Conservation (phyloP, 2,888 invertebrate genomes). For the Adelognathus sp. region DNA sequence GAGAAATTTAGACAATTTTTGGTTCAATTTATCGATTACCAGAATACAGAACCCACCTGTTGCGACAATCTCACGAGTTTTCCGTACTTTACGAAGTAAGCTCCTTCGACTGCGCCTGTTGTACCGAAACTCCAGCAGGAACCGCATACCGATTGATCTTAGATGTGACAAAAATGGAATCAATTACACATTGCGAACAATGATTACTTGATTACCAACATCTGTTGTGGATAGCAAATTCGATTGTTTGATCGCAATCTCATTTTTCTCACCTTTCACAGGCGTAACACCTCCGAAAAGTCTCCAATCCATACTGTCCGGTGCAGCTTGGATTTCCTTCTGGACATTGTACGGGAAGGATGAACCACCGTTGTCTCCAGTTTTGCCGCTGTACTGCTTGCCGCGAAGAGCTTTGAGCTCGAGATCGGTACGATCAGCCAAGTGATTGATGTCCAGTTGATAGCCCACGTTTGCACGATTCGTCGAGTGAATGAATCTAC, state of each 20-base stretch:
- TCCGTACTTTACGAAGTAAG: conserved; percentile 91
- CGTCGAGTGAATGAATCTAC: conserved; percentile 89
- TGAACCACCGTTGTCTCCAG: conserved; percentile 88
- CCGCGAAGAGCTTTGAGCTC: conserved; percentile 91
- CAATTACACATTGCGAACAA: too few relatives aligned
- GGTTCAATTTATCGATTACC: too few relatives aligned
- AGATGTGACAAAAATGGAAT: conserved; percentile 27
- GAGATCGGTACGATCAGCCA: conserved; percentile 90
- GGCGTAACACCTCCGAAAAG: conserved; percentile 96
- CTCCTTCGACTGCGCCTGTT: conserved; percentile 95
- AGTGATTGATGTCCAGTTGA: conserved; percentile 91
- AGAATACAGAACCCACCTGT: conserved; percentile 82
- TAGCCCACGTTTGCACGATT: conserved; percentile 90
- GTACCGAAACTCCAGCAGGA: conserved; percentile 99
- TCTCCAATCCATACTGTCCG: conserved; percentile 94
- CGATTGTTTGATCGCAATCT: too few relatives aligned
- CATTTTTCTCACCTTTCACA: conserved; percentile 87
- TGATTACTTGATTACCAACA: too few relatives aligned
- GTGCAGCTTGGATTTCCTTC: conserved; percentile 84
- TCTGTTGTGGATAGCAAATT: too few relatives aligned
- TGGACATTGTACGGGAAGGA: conserved; percentile 89
- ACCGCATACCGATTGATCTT: conserved; percentile 98
- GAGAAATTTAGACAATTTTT: too few relatives aligned
- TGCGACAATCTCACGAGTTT: conserved; percentile 93
- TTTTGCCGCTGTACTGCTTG: conserved; percentile 82